Percentiles rank a stretch among this genome's conserved stretches.
Conservation (phyloP, 2,888 invertebrate genomes). For the Lysandra coridon region DNA sequence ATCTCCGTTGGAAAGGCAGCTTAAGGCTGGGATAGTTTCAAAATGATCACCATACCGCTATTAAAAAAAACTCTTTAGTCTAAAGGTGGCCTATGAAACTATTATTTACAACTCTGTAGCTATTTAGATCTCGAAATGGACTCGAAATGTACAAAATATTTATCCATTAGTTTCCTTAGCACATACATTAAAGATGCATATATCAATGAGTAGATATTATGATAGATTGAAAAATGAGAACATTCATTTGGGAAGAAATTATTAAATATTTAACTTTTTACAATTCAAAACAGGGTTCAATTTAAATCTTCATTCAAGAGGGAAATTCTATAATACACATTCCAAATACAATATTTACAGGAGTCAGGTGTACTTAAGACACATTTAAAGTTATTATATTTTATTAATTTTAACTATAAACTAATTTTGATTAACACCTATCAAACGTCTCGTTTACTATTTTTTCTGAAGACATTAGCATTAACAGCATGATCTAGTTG, state of each 20-base stretch:
- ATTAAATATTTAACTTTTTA: neutral
- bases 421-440: neutral
- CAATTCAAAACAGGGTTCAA: neutral
- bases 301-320: neutral
- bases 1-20: neutral
- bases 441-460: neutral
- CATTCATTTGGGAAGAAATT: neutral
- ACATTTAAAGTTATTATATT: neutral
- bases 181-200: constrained; percentile 3
- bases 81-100: neutral
- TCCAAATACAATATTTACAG: constrained; percentile 26
- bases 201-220: neutral
- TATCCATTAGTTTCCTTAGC: constrained; percentile 11
- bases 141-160: neutral
- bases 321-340: constrained; percentile 12
- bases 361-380: constrained; percentile 25
- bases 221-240: constrained; percentile 12
- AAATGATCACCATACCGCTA: neutral
- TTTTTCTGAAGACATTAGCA: neutral
- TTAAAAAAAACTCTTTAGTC: neutral
- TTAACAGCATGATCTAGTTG: neutral
- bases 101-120: neutral
- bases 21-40: neutral
- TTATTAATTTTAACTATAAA: neutral
- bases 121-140: neutral